Percentiles rank a stretch among this genome's conserved stretches.
These are phyloP conservation scores for Crocuta crocuta DNA, from an alignment of 2,113 vertebrate genomes.

Conservation along the genomic window DNA sequence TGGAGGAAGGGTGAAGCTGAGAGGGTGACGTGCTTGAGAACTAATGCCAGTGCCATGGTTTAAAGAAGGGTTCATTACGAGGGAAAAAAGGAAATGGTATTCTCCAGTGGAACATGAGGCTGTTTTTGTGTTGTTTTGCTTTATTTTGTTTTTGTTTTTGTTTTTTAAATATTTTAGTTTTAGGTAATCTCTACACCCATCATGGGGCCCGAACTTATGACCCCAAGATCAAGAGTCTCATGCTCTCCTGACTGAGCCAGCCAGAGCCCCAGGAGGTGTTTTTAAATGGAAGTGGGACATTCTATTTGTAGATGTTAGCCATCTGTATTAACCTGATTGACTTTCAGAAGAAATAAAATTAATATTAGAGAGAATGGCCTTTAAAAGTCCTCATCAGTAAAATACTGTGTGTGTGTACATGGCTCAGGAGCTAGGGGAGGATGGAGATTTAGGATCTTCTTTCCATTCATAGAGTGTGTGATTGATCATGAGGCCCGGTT, in stretches of 20 bases:
- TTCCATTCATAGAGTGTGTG: not conserved
- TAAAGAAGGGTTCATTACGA: not conserved
- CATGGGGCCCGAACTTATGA: not conserved
- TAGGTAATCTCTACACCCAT: not conserved
- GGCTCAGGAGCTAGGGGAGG: not conserved
- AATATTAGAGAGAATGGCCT: not conserved
- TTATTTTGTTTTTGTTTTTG: not conserved
- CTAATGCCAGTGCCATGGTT: not conserved
- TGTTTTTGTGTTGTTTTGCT: not conserved
- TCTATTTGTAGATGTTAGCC: not conserved
- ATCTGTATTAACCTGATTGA: not conserved
- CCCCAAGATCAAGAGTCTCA: not conserved
- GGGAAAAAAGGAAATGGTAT: not conserved
- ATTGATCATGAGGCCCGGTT: not conserved
- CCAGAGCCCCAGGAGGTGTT: not conserved
- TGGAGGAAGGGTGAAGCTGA: not conserved
- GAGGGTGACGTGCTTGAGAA: not conserved
- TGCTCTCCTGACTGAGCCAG: not conserved
- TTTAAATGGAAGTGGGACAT: slow-evolving; percentile 8
- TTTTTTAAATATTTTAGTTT: not conserved
- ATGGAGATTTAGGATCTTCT: not conserved
- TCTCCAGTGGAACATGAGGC: not conserved
- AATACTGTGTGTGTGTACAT: not conserved
- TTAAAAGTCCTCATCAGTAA: not conserved
- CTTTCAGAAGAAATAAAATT: not conserved